These are phyloP conservation scores for Tachina grossa DNA, from an alignment of 2,888 invertebrate species.

Conservation along the genomic window DNA sequence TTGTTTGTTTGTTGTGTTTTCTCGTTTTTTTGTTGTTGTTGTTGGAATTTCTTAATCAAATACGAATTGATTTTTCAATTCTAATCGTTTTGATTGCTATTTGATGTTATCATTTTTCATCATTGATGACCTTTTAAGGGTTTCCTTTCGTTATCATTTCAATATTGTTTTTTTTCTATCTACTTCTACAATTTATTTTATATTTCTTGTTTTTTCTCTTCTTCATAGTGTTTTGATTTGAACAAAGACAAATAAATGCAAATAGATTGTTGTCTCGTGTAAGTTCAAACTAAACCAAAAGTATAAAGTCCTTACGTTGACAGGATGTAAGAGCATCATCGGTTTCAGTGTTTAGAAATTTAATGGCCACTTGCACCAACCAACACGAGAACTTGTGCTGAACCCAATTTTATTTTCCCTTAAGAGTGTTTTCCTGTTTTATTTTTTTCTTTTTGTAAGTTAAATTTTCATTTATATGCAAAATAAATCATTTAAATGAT, in stretches of 20 bases:
- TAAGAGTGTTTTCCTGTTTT: conserved; percentile 51
- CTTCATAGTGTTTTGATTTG: background rate
- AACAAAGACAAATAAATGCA: conserved; percentile 47
- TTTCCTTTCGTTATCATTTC: conserved; percentile 26
- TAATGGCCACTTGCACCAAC: background rate
- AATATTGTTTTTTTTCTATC: background rate
- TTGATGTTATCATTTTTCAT: conserved; percentile 70
- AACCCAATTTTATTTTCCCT: conserved; percentile 60
- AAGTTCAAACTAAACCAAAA: conserved; percentile 20
- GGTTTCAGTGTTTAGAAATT: background rate
- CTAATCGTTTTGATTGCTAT: conserved; percentile 67
- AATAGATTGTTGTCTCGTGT: conserved; percentile 41
- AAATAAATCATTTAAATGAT: conserved; percentile 72
- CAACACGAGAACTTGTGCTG: background rate
- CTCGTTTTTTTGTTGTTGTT: background rate
- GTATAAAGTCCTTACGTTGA: conserved; percentile 19
- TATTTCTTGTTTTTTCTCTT: background rate
- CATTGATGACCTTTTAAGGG: conserved; percentile 61
- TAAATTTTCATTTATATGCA: conserved; percentile 71
- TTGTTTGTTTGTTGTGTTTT: conserved; percentile 10
- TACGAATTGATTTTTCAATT: conserved; percentile 61
- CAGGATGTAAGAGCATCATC: background rate
- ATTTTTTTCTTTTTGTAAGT: conserved; percentile 39
- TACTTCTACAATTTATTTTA: background rate
- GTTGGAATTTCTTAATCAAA: conserved; percentile 26